Percentiles rank a stretch among this genome's conserved stretches.
Conservation (phyloP, 2,113 vertebrate genomes). For the Burhinus bistriatus region DNA sequence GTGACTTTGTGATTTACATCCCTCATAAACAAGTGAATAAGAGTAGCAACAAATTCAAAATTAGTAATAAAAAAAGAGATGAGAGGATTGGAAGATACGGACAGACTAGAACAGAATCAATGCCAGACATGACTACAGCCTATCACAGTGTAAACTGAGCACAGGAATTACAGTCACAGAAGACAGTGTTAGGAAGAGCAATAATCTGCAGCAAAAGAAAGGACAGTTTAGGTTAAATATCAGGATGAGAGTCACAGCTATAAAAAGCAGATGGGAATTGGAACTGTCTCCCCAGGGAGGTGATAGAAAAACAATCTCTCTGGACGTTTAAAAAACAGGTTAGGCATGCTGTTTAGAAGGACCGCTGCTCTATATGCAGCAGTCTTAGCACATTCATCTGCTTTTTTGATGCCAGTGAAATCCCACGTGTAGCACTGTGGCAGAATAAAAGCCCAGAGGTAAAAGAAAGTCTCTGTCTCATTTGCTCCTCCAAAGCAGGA, state of each 20-base stretch:
- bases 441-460: not conserved
- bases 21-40: not conserved
- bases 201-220: constrained; percentile 1
- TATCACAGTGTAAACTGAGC: not conserved
- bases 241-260: constrained; percentile 16
- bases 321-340: constrained; percentile 10
- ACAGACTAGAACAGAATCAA: not conserved
- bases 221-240: constrained; percentile 34
- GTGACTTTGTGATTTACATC: not conserved
- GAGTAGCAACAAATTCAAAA: not conserved
- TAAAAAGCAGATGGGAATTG: constrained; percentile 47
- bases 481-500: not conserved
- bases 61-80: not conserved
- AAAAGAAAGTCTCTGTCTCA: not conserved
- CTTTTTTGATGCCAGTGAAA: not conserved
- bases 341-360: not conserved
- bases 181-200: not conserved
- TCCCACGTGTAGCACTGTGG: not conserved
- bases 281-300: constrained; percentile 15
- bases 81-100: not conserved
- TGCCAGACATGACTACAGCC: not conserved
- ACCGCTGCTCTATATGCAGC: not conserved
- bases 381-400: not conserved
- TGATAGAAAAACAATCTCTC: not conserved
- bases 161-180: constrained; percentile 1